Conservation (phyloP, 2,113 vertebrate species). For the Recurvirostra avosetta region DNA sequence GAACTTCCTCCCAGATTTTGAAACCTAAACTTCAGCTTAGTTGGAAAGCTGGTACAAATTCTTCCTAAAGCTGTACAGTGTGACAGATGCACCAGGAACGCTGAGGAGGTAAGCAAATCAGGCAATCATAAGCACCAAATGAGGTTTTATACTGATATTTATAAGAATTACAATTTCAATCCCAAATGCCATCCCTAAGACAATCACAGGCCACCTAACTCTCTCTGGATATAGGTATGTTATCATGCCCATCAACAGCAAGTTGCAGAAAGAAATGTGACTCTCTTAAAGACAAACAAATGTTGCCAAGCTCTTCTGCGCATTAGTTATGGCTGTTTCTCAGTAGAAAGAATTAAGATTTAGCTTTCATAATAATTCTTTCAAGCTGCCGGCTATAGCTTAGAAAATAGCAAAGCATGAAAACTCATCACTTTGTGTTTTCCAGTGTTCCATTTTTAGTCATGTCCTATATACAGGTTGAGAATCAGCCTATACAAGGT, state of each 20-base stretch:
- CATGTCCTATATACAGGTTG: slow-evolving; percentile 16
- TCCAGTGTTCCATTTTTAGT: slow-evolving; percentile 22
- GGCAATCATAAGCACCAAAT: background rate
- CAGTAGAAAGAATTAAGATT: slow-evolving; percentile 50
- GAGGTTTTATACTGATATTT: background rate
- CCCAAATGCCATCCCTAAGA: background rate
- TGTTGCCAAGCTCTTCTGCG: background rate
- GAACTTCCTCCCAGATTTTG: background rate
- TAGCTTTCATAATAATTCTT: slow-evolving; percentile 52
- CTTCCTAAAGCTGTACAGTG: background rate
- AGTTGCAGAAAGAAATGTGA: slow-evolving; percentile 31
- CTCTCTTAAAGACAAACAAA: slow-evolving; percentile 48
- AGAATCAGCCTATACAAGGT: slow-evolving; percentile 16
- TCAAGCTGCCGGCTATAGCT: slow-evolving; percentile 39
- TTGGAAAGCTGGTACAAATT: background rate
- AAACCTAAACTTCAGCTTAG: background rate
- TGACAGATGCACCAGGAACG: background rate
- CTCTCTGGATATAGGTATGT: background rate
- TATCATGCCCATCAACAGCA: slow-evolving; percentile 11
- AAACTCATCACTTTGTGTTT: slow-evolving; percentile 26
- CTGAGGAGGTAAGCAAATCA: background rate
- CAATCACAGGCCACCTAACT: background rate
- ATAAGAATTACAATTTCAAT: background rate
- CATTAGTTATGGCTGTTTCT: slow-evolving; percentile 44
- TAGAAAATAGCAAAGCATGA: slow-evolving; percentile 46